Conservation (phyloP, 2,888 invertebrate genomes). For the Endomychus coccineus region DNA sequence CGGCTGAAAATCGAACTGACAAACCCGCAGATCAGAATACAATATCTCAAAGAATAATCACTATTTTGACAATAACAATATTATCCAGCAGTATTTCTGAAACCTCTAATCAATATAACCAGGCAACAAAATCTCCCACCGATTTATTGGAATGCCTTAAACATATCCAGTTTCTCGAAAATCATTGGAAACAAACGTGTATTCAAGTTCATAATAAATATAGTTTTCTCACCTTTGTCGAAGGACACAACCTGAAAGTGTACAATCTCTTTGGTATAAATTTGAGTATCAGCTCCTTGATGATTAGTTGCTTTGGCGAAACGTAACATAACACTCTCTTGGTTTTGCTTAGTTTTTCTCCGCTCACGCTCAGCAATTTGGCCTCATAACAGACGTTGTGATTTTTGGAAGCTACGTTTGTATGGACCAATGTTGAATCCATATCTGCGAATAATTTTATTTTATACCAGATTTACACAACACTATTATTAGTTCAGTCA, state of each 20-base stretch:
- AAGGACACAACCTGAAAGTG: constrained; percentile 87
- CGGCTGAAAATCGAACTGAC: constrained; percentile 64
- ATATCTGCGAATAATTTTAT: constrained; percentile 58
- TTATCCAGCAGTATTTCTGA: no score
- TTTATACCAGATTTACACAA: constrained; percentile 10
- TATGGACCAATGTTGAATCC: constrained; percentile 77
- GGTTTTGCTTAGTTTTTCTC: constrained; percentile 60
- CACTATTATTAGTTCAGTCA: no score
- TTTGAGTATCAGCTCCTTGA: constrained; percentile 89
- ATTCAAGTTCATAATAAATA: no score
- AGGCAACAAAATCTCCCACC: no score
- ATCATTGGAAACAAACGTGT: no score
- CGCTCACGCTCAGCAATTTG: constrained; percentile 56
- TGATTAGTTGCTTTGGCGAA: constrained; percentile 83
- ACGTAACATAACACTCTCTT: constrained; percentile 86
- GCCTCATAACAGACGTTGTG: constrained; percentile 85
- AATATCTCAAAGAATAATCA: no score
- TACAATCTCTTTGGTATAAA: constrained; percentile 88
- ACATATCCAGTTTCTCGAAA: no score
- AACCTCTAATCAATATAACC: no score
- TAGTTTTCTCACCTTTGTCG: constrained; percentile 80
- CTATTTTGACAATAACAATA: no score
- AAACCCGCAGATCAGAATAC: no score
- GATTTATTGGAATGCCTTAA: no score
- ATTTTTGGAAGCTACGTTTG: constrained; percentile 77